A percentile compares a stretch with the other conserved stretches of the same genome.
phyloP scores from a whole-genome alignment of 1,140 invertebrate species.

The Steinernema khuongi region DNA sequence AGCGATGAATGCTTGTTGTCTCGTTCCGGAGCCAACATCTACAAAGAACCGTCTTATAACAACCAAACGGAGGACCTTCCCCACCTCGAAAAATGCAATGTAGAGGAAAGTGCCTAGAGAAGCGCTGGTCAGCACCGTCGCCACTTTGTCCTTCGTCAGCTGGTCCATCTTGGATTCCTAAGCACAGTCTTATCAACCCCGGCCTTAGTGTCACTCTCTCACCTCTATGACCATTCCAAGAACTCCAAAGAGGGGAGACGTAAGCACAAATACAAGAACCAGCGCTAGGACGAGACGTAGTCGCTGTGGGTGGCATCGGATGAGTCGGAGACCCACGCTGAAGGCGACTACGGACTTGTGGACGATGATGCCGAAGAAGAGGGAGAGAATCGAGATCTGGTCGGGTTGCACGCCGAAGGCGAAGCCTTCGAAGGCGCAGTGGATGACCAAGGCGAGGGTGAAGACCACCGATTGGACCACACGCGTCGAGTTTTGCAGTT shows the following conservation, averaged over 20 bases:
- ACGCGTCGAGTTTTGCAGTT: background rate
- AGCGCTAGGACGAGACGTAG: slow-evolving; percentile 17
- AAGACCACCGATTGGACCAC: slow-evolving; percentile 37
- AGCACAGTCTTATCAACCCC: background rate
- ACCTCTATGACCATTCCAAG: slow-evolving; percentile 27
- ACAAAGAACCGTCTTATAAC: slow-evolving; percentile 4
- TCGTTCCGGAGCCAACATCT: slow-evolving; percentile 36
- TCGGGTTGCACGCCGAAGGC: slow-evolving; percentile 69
- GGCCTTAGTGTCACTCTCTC: background rate
- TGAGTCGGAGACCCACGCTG: slow-evolving; percentile 28
- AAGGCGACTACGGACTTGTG: slow-evolving; percentile 64
- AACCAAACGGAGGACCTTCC: background rate
- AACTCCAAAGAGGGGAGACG: slow-evolving; percentile 35
- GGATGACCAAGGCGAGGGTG: slow-evolving; percentile 65
- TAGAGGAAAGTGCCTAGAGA: slow-evolving; percentile 35
- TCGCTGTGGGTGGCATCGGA: slow-evolving; percentile 37
- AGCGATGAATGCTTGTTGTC: slow-evolving; percentile 19
- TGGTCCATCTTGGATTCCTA: slow-evolving; percentile 26
- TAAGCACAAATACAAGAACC: slow-evolving; percentile 21
- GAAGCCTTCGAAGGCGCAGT: slow-evolving; percentile 70
- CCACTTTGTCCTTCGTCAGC: slow-evolving; percentile 29
- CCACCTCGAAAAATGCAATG: slow-evolving; percentile 34
- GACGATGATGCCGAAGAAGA: slow-evolving; percentile 65
- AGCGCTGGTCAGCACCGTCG: slow-evolving; percentile 25
- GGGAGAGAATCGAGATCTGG: slow-evolving; percentile 59